Conservation (phyloP, 2,888 invertebrate species). For the Anthrax anthrax region DNA sequence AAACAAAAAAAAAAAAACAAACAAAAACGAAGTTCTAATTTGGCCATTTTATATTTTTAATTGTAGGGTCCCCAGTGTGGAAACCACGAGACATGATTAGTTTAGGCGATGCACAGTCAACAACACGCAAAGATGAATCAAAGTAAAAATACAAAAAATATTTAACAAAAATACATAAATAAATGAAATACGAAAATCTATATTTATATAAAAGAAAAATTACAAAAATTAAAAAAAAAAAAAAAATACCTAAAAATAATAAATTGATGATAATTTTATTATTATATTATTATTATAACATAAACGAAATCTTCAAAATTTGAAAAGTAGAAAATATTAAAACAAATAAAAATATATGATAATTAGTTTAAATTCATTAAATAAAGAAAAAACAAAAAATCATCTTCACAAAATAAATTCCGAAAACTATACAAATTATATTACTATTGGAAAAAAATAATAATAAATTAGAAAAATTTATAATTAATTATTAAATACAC, state of each 20-base stretch:
- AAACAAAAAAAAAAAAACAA: background rate
- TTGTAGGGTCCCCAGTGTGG: constrained; percentile 96
- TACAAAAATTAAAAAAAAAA: constrained; percentile 1
- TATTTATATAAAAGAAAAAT: constrained; percentile 1
- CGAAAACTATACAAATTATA: too few species aligned
- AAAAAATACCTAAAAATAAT: constrained; percentile 5
- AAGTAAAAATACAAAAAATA: constrained; percentile 26
- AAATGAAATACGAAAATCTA: background rate
- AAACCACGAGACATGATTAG: constrained; percentile 81
- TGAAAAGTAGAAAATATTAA: too few species aligned
- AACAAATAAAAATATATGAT: too few species aligned
- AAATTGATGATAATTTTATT: too few species aligned
- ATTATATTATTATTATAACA: too few species aligned
- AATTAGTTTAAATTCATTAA: too few species aligned
- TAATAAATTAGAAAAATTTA: too few species aligned
- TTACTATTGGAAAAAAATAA: too few species aligned
- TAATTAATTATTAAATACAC: too few species aligned
- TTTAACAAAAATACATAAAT: background rate
- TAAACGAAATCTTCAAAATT: too few species aligned
- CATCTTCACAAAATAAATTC: too few species aligned
- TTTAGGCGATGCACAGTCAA: constrained; percentile 40
- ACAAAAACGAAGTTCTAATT: constrained; percentile 18
- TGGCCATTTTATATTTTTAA: constrained; percentile 38
- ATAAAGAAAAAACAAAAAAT: too few species aligned
- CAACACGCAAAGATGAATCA: constrained; percentile 38